Base-by-base conservation (phyloP, 2,888 invertebrate species). In the Tetheella fluctuosa region DNA sequence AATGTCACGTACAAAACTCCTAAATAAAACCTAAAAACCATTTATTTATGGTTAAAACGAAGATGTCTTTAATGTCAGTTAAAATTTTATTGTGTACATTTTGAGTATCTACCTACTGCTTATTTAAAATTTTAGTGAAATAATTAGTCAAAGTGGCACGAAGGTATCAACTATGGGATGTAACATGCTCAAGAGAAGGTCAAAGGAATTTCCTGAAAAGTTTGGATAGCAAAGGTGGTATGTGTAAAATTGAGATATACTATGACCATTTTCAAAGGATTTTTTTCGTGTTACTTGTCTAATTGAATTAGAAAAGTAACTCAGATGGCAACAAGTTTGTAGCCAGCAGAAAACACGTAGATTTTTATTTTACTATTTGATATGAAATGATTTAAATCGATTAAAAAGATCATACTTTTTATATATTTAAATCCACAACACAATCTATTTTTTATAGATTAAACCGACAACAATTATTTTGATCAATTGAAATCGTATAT, bases 151-250 rank as follows among this genome's bases (percentile, higher is more conserved):
- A 90, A 84, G 91, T 91, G 92, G 88, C 91, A 83, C 87, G 80
- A 30, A 85, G 82, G 67, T 91, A 84, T 70, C 90, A 91, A 84
- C 79, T 86, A 91, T 93, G 92, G 92, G 85, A 88, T 67, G 82
- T 91, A 71, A 86, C 81, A 67, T 85, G 84, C 74, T 62, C 81
- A 73, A 92, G 81, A 80, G 89, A 90, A 62, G 92, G 92, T n/a
- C 92, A 93, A 82, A 90, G 70, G 64, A 70, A 64, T 54, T 93
- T 89, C 74, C 60, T 93, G 65, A 91, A 85, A 79, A 88, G 64
- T 68, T 84, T 93, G 73, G 83, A 88, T 67, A 76, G 71, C 73
- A 92, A 89, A 83, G 92, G 92, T 64, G 85, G 92, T 90, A 70
- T 76, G 86, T 72, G 30, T 23, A 10, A 55, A 12, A 3, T 4